Evolutionary conservation across 2,888 invertebrate genomes (phyloP), one percentile per base, ranked within the genome.

Genomic region (Sinhomidia bicolor): DNA sequence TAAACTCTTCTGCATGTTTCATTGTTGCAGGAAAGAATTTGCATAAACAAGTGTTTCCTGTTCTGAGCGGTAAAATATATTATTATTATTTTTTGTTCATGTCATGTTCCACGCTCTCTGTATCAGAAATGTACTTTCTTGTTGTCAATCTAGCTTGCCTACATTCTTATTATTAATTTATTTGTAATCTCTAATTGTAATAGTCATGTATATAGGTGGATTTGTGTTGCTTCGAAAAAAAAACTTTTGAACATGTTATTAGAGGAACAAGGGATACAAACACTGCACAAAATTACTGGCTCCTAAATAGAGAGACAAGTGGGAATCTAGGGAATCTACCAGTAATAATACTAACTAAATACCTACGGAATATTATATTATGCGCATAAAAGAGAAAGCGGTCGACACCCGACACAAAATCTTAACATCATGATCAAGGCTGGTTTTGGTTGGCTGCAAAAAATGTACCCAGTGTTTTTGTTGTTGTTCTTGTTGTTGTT

Each of bases 341-440:
- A 44, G 36, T 29, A 62, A 26, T 17, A 2, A 47, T 47, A 26
- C 1, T 26, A 29, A 62, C 32, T 5, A 62, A 4, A n/a, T n/a
- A 32, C 12, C 5, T 14, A 36, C 7, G 6, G 9, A 68, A 71
- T 36, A 36, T 36, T 57, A 57, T 20, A 57, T 3, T 65, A 32
- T 65, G 32, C n/a, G n/a, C 65, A 65, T n/a, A 29, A 65, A 6
- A 29, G 32, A 36, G 26, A 65, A 65, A 41, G 71, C 71, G 71
- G 71, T 71, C 44, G 41, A 71, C 60, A 65, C 65, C 14, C 32
- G 65, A 68, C 32, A 68, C 23, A 32, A 74, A 68, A 74, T 47
- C 47, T 44, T 26, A 47, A 74, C 74, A 74, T 74, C 47, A 74
- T 47, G 47, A 74, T 71, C 68, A 71, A 71, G 68, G 41, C 68